Base-by-base conservation (phyloP, 2,888 invertebrate species). In the Chesias legatella region DNA sequence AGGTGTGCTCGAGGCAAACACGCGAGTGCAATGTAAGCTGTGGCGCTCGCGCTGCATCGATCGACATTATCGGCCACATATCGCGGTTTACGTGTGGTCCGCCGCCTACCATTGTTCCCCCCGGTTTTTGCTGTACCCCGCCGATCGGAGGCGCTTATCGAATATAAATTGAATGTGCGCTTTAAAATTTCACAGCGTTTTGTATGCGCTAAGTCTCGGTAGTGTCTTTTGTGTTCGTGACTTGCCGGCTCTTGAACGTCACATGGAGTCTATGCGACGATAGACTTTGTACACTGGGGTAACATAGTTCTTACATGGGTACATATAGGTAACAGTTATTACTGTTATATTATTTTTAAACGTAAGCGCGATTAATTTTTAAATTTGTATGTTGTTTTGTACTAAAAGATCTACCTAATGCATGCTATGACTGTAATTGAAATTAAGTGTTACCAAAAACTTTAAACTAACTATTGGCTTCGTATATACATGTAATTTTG, bases 31-130 rank as follows among this genome's bases (percentile, higher is more conserved):
- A 11, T 8, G 8, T 7, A 2, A 36, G 40, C 45, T 24, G 30
- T 45, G 45, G 26, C 28, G 28, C 33, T 45, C 40, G 26, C 28
- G 28, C 33, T 45, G 45, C 45, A 45, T 45, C 45, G 45, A 45
- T 45, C 45, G 44, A 29, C 20, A 37, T 45, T 45, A 45, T 45
- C 45, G 40, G 36, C 40, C 45, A 45, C 45, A 45, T 45, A 45
- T 45, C 40, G 45, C 39, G 40, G 45, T 40, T 40, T 30, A 45
- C 40, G 45, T 45, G 45, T 45, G 45, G 45, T 45, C 45, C 29
- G 28, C 44, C 40, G 40, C 44, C 36, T 41, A 46, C 46, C 46
- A 47, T 47, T 47, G 46, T 47, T 47, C 46, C 13, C 13, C 27
- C 41, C 20, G 35, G 34, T 47, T 47, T 47, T 47, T 47, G 41